Base-by-base conservation (phyloP, 2,797 vertebrate genomes). In the Telmatherina bonti region DNA sequence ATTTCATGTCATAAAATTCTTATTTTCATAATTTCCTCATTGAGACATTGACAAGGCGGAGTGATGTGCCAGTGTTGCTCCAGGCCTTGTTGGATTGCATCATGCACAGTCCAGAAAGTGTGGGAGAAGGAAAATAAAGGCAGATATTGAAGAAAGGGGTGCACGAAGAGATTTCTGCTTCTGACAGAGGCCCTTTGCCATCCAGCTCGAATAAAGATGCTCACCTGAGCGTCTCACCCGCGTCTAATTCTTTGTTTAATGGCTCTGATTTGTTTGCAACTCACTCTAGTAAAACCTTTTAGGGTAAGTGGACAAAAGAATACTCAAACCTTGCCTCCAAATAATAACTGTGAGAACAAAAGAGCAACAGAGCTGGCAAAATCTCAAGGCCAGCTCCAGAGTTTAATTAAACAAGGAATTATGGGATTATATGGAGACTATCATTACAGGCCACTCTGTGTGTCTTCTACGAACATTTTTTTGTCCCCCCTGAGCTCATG, bases 321-420 rank as follows among this genome's bases (percentile, higher is more conserved):
- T 78, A 88, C 83, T 92, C 88, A 84, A 65, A 91, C 84, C 80
- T 83, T 75, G 85, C 85, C 80, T 90, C 83, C 85, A 89, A 93
- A 93, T 90, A 92, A 91, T 87, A 93, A 91, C 87, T 86, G 89
- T 90, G 90, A 91, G 88, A 92, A 93, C 89, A 93, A 93, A 93
- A 92, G 90, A 93, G 82, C 86, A 91, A 91, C 86, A 90, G 88
- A 92, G 92, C 91, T 93, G 93, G 91, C 90, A 56, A 81, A 84
- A 91, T 91, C 92, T 94, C 92, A 93, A 94, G 92, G 92, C 93
- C 91, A 88, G 91, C 94, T 91, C 93, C 81, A 86, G 91, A 96
- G 95, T 96, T 96, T 95, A 95, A 96, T 95, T 95, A 96, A 95
- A 95, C 95, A 96, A 95, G 95, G 95, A 95, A 96, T 95, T 96